These are phyloP conservation scores for Kradibia gibbosae DNA, from an alignment of 1,140 invertebrate genomes.

Conservation along the genomic window DNA sequence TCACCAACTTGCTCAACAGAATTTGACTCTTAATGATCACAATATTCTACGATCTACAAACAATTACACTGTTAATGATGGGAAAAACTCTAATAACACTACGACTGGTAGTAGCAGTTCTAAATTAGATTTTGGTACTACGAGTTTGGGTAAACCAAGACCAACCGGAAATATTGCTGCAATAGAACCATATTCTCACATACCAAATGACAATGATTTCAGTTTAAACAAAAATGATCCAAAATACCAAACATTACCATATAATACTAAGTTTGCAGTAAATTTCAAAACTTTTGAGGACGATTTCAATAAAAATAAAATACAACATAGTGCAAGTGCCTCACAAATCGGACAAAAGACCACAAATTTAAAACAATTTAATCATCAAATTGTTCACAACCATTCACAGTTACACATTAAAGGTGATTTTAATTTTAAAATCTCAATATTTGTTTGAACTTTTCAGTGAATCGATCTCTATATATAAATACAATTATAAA, in stretches of 20 bases:
- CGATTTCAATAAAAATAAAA: slow-evolving; percentile 69
- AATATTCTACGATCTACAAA: not conserved
- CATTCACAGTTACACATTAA: slow-evolving; percentile 71
- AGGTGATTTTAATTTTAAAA: too few relatives aligned
- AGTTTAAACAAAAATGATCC: slow-evolving; percentile 88
- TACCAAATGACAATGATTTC: slow-evolving; percentile 80
- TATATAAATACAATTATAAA: too few relatives aligned
- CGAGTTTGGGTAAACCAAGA: slow-evolving; percentile 64
- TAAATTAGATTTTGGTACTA: slow-evolving; percentile 35
- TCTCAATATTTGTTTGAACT: too few relatives aligned
- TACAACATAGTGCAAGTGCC: slow-evolving; percentile 70
- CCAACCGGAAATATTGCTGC: slow-evolving; percentile 85
- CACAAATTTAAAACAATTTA: slow-evolving; percentile 63
- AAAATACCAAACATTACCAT: slow-evolving; percentile 94
- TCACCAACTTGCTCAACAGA: slow-evolving; percentile 76
- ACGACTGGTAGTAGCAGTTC: slow-evolving; percentile 15
- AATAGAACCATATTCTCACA: slow-evolving; percentile 91
- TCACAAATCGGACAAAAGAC: slow-evolving; percentile 65
- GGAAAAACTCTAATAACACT: slow-evolving; percentile 12
- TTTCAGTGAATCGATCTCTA: too few relatives aligned
- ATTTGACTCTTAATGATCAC: not conserved
- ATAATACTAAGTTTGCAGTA: slow-evolving; percentile 87
- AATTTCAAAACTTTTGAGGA: slow-evolving; percentile 71
- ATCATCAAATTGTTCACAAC: slow-evolving; percentile 69
- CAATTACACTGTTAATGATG: slow-evolving; percentile 8